These are phyloP conservation scores for Nerophis lumbriciformis DNA, from an alignment of 2,113 vertebrate species.

Conservation along the genomic window DNA sequence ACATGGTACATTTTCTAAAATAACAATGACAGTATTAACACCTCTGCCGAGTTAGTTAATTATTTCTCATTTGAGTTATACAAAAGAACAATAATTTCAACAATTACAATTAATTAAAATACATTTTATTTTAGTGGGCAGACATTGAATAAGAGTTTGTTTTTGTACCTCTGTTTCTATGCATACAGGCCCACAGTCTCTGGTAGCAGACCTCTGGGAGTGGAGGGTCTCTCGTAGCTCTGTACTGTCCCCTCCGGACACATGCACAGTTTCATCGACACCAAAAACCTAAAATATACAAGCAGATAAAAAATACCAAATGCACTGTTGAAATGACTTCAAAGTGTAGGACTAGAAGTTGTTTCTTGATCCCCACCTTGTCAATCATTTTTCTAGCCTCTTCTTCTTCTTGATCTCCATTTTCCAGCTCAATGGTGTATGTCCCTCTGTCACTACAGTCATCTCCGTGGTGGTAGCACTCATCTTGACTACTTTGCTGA, in stretches of 20 bases:
- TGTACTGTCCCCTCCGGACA: slow-evolving; percentile 76
- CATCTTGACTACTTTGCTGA: slow-evolving; percentile 39
- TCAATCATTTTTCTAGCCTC: slow-evolving; percentile 92
- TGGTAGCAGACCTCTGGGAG: slow-evolving; percentile 50
- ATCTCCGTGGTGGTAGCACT: slow-evolving; percentile 72
- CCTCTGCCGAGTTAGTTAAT: neutral
- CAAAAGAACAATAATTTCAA: neutral
- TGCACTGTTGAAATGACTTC: neutral
- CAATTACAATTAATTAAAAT: too few species aligned
- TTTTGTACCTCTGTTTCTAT: slow-evolving; percentile 57
- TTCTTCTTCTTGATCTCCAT: slow-evolving; percentile 82
- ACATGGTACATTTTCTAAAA: neutral
- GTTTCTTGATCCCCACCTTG: slow-evolving; percentile 73
- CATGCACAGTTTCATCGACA: slow-evolving; percentile 81
- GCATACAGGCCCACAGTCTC: slow-evolving; percentile 73
- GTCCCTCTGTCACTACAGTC: slow-evolving; percentile 92
- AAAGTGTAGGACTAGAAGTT: neutral
- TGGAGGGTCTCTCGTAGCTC: slow-evolving; percentile 71
- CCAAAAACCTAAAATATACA: slow-evolving; percentile 80
- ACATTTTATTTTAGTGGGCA: too few species aligned
- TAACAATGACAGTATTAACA: neutral
- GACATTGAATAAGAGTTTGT: neutral
- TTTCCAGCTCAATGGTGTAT: slow-evolving; percentile 91
- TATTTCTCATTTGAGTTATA: neutral
- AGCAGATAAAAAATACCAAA: neutral